phyloP scores from a whole-genome alignment of 2,888 invertebrate genomes.

The Pemphredon lugubris region DNA sequence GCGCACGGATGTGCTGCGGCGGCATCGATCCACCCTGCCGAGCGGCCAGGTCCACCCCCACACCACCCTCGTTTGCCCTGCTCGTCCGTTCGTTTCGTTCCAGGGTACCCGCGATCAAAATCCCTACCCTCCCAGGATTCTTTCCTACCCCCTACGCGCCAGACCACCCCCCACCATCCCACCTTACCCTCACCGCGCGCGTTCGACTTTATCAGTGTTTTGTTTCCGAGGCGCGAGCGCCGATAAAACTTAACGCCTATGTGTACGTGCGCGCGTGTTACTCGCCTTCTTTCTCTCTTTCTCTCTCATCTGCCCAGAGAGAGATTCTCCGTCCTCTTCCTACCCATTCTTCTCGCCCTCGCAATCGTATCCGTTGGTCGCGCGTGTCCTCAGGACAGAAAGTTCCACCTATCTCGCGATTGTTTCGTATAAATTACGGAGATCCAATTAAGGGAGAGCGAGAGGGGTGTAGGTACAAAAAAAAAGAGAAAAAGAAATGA shows the following conservation, averaged over 20 bases:
- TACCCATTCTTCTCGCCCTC: too few relatives aligned
- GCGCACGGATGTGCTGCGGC: slow-evolving; percentile 47
- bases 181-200: slow-evolving; percentile 1
- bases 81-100: slow-evolving; percentile 49
- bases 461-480: too few relatives aligned
- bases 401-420: too few relatives aligned
- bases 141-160: slow-evolving; percentile 5
- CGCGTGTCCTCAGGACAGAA: too few relatives aligned
- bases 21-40: slow-evolving; percentile 77
- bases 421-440: too few relatives aligned
- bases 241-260: slow-evolving; percentile 42
- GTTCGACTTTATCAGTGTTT: slow-evolving; percentile 47
- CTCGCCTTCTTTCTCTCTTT: slow-evolving; percentile 14
- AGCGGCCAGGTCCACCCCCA: slow-evolving; percentile 70
- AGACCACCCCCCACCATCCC: slow-evolving; percentile 9
- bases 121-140: slow-evolving; percentile 19
- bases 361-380: too few relatives aligned
- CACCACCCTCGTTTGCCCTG: slow-evolving; percentile 53
- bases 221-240: slow-evolving; percentile 38
- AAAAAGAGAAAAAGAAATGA: too few relatives aligned
- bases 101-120: slow-evolving; percentile 52
- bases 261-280: slow-evolving; percentile 6
- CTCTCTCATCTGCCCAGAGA: neutral
- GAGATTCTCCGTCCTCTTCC: too few relatives aligned
- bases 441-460: too few relatives aligned